phyloP scores from a whole-genome alignment of 53 echinoderm and acorn worm species.

The Stichopus horrens region DNA sequence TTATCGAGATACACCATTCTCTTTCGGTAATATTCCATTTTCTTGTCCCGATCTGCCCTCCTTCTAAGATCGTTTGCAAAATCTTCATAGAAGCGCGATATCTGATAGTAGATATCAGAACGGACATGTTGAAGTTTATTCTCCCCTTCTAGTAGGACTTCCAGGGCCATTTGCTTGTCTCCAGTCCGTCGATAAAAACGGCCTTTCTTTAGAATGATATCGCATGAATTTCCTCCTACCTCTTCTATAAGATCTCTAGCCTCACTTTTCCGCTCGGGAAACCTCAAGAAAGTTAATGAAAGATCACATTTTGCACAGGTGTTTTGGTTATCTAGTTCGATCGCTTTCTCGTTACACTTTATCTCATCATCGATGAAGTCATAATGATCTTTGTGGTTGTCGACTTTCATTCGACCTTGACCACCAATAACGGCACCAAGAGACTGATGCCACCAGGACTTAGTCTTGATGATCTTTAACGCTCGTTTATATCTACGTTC shows the following conservation, averaged over 20 bases:
- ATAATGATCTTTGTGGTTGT: background rate
- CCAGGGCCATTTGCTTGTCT: background rate
- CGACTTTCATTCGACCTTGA: background rate
- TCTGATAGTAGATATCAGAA: background rate
- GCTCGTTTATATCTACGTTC: background rate
- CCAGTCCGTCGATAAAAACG: background rate
- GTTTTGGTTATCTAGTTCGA: background rate
- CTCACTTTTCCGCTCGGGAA: background rate
- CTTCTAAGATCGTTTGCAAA: background rate
- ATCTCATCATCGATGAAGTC: constrained; percentile 10
- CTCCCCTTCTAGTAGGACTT: background rate
- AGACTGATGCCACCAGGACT: background rate
- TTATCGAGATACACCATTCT: background rate
- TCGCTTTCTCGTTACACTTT: background rate
- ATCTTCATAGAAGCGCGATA: background rate
- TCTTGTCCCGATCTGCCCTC: background rate
- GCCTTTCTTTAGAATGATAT: constrained; percentile 15
- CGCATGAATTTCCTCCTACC: background rate
- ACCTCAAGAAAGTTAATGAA: background rate
- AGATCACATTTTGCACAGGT: background rate
- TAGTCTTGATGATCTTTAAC: background rate
- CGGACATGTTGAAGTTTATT: background rate
- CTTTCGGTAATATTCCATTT: background rate
- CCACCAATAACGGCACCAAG: constrained; percentile 1
- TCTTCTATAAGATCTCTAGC: background rate